Evolutionary conservation across 2,797 vertebrate species (phyloP), one percentile per base, ranked within the genome.

Genomic region (Acrocephalus scirpaceus): DNA sequence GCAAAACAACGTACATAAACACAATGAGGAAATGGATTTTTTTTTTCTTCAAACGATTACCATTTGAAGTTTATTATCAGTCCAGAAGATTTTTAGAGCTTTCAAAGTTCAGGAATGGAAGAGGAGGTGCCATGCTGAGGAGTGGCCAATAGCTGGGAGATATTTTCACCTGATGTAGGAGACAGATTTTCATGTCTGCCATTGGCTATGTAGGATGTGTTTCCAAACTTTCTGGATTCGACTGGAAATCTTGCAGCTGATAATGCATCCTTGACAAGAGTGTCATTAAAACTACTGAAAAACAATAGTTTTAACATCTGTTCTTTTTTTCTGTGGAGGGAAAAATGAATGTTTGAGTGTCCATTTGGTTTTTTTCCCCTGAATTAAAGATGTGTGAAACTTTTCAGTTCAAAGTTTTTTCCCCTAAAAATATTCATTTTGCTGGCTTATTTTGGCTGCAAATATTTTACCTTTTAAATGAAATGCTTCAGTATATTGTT

Each of bases 351-450:
- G 5, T 51, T 57, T 54, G 36, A 51, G 16, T 13, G 14, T 25
- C 14, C 0, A 0, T 6, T 45, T 19, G 9, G 2, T 13, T 36
- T 20, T 44, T 45, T 58, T 26, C 10, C 1, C 11, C 58, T 21
- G 38, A 61, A 47, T 42, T 75, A 66, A 89, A 71, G 32, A 53
- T 27, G 72, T 58, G 57, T 92, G 75, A 80, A 77, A 73, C 18
- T 45, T 32, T 62, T 67, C 36, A 80, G 48, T 62, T 17, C 18
- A 29, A 56, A 45, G 8, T 4, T 54, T 58, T 61, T 34, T 25
- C 4, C 32, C n/a, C 32, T 14, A 16, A 77, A 81, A 82, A n/a
- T 30, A 2, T 30, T 83, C 2, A 17, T 92, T 92, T 92, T 86
- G 4, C 17, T 77, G 17, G 15, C 54, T 93, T 92, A 32, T 82